phyloP scores from a whole-genome alignment of 2,888 invertebrate genomes.

The Drosophila paranaensis region DNA sequence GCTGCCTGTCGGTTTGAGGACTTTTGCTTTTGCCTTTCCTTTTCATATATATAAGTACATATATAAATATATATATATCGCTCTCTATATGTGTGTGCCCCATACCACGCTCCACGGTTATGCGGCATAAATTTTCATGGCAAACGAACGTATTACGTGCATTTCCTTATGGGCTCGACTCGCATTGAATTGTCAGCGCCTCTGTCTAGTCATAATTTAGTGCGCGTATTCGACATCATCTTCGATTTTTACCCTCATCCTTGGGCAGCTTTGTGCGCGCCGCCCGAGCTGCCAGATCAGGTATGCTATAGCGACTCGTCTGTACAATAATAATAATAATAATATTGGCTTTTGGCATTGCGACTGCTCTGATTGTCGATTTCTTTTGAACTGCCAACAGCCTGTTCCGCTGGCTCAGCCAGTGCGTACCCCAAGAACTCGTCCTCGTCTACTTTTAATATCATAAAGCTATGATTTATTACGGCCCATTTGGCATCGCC shows the following conservation, averaged over 20 bases:
- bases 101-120: slow-evolving; percentile 11
- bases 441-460: slow-evolving; percentile 32
- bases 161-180: slow-evolving; percentile 65
- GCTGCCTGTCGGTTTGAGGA: slow-evolving; percentile 56
- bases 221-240: slow-evolving; percentile 56
- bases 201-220: slow-evolving; percentile 78
- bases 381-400: slow-evolving; percentile 62
- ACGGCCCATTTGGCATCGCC: slow-evolving; percentile 46
- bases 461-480: slow-evolving; percentile 66
- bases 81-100: background rate
- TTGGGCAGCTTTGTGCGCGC: slow-evolving; percentile 28
- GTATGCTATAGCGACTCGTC: slow-evolving; percentile 17
- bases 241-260: slow-evolving; percentile 56
- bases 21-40: slow-evolving; percentile 42
- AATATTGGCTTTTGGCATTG: slow-evolving; percentile 48
- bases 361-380: slow-evolving; percentile 62
- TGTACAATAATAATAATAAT: slow-evolving; percentile 23
- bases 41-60: background rate
- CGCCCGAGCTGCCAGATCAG: slow-evolving; percentile 36
- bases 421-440: slow-evolving; percentile 24
- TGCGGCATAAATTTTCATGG: slow-evolving; percentile 72
- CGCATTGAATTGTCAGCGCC: slow-evolving; percentile 78
- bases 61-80: background rate
- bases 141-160: slow-evolving; percentile 42
- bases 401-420: slow-evolving; percentile 35